Conservation (phyloP, 2,797 vertebrate species). For the Channallabes apus region DNA sequence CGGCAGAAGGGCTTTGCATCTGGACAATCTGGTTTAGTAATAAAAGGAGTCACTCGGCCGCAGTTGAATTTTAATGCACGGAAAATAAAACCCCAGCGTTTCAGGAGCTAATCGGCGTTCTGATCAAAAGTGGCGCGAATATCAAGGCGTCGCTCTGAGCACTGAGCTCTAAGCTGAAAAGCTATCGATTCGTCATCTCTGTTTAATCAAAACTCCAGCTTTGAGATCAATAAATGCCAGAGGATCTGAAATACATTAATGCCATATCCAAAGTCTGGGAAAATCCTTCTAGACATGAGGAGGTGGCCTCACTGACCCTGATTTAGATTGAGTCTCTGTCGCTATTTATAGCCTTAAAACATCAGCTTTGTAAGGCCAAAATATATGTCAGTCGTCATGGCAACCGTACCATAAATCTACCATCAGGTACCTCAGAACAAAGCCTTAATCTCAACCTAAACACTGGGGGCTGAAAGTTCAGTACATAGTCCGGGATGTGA, state of each 20-base stretch:
- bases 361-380: slow-evolving; percentile 50
- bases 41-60: neutral
- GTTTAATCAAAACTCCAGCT: slow-evolving; percentile 53
- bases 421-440: neutral
- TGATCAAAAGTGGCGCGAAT: slow-evolving; percentile 37
- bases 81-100: slow-evolving; percentile 9
- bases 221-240: slow-evolving; percentile 43
- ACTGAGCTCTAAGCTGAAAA: slow-evolving; percentile 36
- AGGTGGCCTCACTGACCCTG: slow-evolving; percentile 59
- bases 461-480: neutral
- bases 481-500: slow-evolving; percentile 4
- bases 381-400: slow-evolving; percentile 59
- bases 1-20: slow-evolving; percentile 20
- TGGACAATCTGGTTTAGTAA: neutral
- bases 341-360: slow-evolving; percentile 67
- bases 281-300: slow-evolving; percentile 22
- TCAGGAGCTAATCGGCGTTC: slow-evolving; percentile 37
- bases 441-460: neutral
- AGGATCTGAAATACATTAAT: slow-evolving; percentile 44
- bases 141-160: slow-evolving; percentile 36
- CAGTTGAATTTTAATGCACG: neutral
- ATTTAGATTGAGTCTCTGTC: slow-evolving; percentile 62
- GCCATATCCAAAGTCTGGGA: slow-evolving; percentile 36
- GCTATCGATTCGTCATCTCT: slow-evolving; percentile 51
- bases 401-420: slow-evolving; percentile 1